Evolutionary conservation across 2,113 vertebrate species (phyloP).

Genomic region (Phoenicopterus ruber): DNA sequence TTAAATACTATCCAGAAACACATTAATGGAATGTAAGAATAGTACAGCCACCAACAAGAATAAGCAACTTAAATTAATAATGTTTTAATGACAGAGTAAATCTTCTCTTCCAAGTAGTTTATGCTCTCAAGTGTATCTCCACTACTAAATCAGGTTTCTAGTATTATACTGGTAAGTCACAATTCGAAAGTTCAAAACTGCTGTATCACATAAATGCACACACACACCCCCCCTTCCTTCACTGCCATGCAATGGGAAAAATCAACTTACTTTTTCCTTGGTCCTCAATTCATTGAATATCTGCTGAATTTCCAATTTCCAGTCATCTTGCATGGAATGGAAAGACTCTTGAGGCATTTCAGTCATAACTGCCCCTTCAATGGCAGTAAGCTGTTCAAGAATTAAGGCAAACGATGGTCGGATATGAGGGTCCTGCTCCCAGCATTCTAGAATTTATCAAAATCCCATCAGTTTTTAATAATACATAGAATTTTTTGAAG

Average conservation of each 20-base stretch:
- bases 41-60: background rate
- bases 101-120: background rate
- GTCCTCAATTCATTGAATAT: slow-evolving; percentile 96
- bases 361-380: slow-evolving; percentile 89
- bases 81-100: background rate
- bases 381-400: slow-evolving; percentile 91
- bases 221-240: background rate
- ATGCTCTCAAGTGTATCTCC: background rate
- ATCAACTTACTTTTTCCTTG: slow-evolving; percentile 88
- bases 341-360: slow-evolving; percentile 97
- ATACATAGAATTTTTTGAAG: background rate
- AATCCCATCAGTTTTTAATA: slow-evolving; percentile 9
- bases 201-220: background rate
- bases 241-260: background rate
- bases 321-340: slow-evolving; percentile 98
- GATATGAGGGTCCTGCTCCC: slow-evolving; percentile 94
- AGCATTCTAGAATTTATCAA: slow-evolving; percentile 84
- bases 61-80: background rate
- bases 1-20: background rate
- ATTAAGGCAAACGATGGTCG: slow-evolving; percentile 92
- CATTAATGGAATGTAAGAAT: background rate
- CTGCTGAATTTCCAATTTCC: slow-evolving; percentile 96
- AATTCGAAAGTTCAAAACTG: background rate
- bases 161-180: background rate
- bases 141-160: background rate